A percentile compares a stretch with the other conserved stretches of the same genome.
phyloP scores from a whole-genome alignment of 35 echinoderm and acorn worm species.

The Holothuria glaberrima region DNA sequence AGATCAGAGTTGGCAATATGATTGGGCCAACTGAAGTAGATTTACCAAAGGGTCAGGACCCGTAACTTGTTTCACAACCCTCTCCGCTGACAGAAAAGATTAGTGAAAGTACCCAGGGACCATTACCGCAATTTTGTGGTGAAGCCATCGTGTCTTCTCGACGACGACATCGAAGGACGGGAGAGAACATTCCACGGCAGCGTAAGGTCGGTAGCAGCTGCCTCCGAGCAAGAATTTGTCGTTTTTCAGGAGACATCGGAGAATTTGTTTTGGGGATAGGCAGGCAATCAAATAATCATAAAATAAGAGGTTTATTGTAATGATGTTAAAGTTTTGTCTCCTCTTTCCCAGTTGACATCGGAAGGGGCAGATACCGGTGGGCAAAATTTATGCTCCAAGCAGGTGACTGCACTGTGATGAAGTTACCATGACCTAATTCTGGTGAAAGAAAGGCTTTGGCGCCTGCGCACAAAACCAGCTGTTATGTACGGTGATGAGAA shows the following conservation, averaged over 20 bases:
- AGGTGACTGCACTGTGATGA: conserved; percentile 30
- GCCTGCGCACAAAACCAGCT: too few species aligned
- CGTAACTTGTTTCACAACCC: conserved; percentile 48
- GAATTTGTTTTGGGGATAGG: conserved; percentile 52
- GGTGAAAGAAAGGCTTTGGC: too few species aligned
- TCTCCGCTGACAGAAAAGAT: conserved; percentile 36
- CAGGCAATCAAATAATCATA: conserved; percentile 50
- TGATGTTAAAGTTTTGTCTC: conserved; percentile 20
- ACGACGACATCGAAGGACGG: not conserved
- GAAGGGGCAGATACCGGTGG: not conserved
- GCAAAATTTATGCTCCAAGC: conserved; percentile 4
- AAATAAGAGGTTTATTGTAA: conserved; percentile 34
- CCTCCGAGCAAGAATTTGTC: conserved; percentile 37
- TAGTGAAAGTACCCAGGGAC: conserved; percentile 24
- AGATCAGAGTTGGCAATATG: not conserved
- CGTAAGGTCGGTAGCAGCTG: conserved; percentile 30
- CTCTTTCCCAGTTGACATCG: not conserved
- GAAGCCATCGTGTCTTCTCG: conserved; percentile 25
- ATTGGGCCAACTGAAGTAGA: not conserved
- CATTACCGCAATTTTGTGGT: conserved; percentile 48
- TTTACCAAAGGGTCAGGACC: conserved; percentile 52
- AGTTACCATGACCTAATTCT: conserved; percentile 16
- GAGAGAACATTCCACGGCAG: too few species aligned
- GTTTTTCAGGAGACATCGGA: conserved; percentile 45
- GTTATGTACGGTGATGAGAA: too few species aligned